Evolutionary conservation across 35 echinoderm and acorn worm genomes (phyloP), one percentile per base, ranked within the genome.

Genomic region (Ophiothrix spiculata): DNA sequence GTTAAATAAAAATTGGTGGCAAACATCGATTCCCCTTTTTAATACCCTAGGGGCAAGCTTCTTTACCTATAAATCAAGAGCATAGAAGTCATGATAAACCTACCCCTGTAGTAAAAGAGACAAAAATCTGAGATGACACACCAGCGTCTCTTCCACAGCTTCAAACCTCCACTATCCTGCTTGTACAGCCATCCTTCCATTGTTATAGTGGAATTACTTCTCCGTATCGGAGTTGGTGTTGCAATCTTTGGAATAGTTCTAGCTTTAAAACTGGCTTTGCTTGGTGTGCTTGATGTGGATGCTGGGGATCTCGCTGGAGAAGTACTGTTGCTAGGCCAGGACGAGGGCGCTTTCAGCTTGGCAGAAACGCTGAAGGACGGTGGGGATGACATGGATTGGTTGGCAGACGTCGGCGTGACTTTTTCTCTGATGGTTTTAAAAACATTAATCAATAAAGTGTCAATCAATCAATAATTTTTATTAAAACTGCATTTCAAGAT

Each of bases 71-170:
- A n/a, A n/a, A n/a, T n/a, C n/a, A n/a, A n/a, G n/a, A n/a, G n/a
- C n/a, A n/a, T n/a, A n/a, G n/a, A n/a, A n/a, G n/a, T n/a, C n/a
- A n/a, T n/a, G n/a, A n/a, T n/a, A 77, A 56, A 0, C 40, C 86
- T 78, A 97, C 95, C 91, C 89, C 93, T 98, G 39, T 93, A 98
- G 40, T 91, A 93, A 35, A 98, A 98, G 0, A 98, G 83, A 79
- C 91, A 93, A 49, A 88, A 98, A 74, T 98, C 91, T 0, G 95
- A 90, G 0, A 98, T 46, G 39, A 94, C 86, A 86, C 95, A 98
- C 95, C 95, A 98, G 19, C 91, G 31, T 79, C 81, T 91, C 16
- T 84, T 87, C 95, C 88, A 88, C 4, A 74, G 85, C 13, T 60
- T 81, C 11, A 98, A 35, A 0, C 78, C 80, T 0, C 85, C 81